These are phyloP conservation scores for Isurus oxyrinchus DNA, from an alignment of 2,113 vertebrate genomes.

Conservation along the genomic window DNA sequence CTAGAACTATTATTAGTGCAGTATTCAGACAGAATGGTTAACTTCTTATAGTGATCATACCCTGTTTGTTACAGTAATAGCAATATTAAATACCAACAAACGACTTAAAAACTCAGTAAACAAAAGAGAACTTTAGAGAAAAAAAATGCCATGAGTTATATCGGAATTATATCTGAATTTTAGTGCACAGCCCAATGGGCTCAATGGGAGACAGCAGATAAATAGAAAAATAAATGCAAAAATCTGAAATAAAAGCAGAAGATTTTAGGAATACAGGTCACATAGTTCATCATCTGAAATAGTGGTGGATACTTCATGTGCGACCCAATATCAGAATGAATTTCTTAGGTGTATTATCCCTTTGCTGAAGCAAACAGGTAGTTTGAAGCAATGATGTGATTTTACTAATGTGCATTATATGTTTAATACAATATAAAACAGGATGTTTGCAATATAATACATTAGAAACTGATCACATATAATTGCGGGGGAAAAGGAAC, in stretches of 20 bases:
- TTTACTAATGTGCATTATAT: background rate
- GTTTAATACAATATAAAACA: background rate
- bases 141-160: background rate
- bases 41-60: conserved; percentile 61
- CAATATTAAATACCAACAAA: background rate
- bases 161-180: background rate
- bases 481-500: background rate
- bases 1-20: conserved; percentile 66
- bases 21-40: conserved; percentile 63
- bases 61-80: conserved; percentile 48
- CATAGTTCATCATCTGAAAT: background rate
- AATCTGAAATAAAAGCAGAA: background rate
- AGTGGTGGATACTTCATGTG: background rate
- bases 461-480: background rate
- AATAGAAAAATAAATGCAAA: background rate
- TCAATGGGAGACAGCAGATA: too few relatives aligned
- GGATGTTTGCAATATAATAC: background rate
- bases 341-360: background rate
- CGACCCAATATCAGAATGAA: background rate
- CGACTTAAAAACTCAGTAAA: background rate
- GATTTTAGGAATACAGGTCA: background rate
- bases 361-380: background rate
- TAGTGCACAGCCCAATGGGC: background rate
- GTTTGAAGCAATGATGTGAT: background rate
- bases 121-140: too few relatives aligned